A percentile compares a stretch with the other conserved stretches of the same genome.
phyloP scores from a whole-genome alignment of 2,113 vertebrate species.

The Nymphicus hollandicus region DNA sequence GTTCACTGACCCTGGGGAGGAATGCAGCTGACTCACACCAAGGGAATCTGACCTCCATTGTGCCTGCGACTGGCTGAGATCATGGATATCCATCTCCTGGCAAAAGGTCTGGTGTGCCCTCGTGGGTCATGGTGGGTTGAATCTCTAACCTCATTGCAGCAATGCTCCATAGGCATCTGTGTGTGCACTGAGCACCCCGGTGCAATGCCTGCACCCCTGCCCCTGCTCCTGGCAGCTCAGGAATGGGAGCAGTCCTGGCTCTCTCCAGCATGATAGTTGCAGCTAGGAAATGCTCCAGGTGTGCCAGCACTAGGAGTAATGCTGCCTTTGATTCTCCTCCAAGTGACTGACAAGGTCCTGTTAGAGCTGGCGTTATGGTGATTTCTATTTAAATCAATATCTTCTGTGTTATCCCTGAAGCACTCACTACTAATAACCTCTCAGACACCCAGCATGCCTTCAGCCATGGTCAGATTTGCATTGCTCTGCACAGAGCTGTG shows the following conservation, averaged over 20 bases:
- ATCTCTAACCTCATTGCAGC: not conserved
- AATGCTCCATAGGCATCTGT: not conserved
- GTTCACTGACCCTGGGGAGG: not conserved
- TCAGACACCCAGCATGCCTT: not conserved
- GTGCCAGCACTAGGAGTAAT: not conserved
- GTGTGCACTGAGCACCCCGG: not conserved
- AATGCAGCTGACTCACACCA: constrained; percentile 19
- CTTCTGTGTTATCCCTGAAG: not conserved
- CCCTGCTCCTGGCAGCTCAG: not conserved
- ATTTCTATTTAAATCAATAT: constrained; percentile 46
- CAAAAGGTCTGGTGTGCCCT: accelerated
- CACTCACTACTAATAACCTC: not conserved
- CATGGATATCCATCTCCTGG: not conserved
- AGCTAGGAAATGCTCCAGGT: not conserved
- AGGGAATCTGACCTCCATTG: not conserved
- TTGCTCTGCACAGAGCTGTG: not conserved
- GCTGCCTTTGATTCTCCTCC: not conserved
- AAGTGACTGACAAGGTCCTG: constrained; percentile 6
- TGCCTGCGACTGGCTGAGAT: not conserved
- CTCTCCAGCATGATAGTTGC: not conserved
- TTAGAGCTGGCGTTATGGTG: not conserved
- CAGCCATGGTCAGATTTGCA: not conserved
- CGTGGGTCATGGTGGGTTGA: accelerated
- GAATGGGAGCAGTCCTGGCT: not conserved
- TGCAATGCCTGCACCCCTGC: not conserved